A percentile compares a stretch with the other conserved stretches of the same genome.
phyloP scores from a whole-genome alignment of 2,113 vertebrate species.

The Alethe castanea region DNA sequence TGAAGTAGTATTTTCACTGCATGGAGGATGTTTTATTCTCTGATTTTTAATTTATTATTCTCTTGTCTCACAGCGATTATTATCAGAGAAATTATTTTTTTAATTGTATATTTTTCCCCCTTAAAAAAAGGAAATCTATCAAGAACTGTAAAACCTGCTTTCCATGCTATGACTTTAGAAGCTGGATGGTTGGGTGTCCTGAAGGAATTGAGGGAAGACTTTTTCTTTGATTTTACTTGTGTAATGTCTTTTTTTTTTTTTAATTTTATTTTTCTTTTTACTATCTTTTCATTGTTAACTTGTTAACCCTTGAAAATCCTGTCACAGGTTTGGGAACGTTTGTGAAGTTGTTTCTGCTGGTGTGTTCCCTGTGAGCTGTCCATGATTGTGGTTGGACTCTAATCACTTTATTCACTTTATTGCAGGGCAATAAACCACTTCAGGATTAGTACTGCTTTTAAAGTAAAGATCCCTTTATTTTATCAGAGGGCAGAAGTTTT shows the following conservation, averaged over 20 bases:
- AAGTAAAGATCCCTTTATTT: background rate
- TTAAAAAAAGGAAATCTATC: rapidly evolving
- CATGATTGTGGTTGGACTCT: background rate
- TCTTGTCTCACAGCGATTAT: rapidly evolving
- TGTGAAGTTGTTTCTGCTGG: background rate
- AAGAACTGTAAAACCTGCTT: background rate
- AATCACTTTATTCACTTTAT: background rate
- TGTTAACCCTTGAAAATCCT: background rate
- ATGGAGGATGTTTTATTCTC: background rate
- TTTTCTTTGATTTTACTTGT: background rate
- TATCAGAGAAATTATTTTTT: rapidly evolving
- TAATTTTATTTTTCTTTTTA: background rate
- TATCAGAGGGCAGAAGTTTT: background rate
- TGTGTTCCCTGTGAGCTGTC: background rate
- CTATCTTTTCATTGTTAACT: background rate
- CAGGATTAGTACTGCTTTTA: background rate
- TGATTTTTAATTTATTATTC: background rate
- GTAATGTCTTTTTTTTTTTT: background rate
- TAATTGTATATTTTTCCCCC: rapidly evolving
- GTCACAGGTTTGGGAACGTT: background rate
- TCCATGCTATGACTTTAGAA: background rate
- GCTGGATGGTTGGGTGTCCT: background rate
- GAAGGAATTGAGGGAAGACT: background rate
- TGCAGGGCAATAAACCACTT: background rate
- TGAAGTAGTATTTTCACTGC: background rate